Evolutionary conservation across 1,140 invertebrate species (phyloP).

Genomic region (Chelonus insularis): DNA sequence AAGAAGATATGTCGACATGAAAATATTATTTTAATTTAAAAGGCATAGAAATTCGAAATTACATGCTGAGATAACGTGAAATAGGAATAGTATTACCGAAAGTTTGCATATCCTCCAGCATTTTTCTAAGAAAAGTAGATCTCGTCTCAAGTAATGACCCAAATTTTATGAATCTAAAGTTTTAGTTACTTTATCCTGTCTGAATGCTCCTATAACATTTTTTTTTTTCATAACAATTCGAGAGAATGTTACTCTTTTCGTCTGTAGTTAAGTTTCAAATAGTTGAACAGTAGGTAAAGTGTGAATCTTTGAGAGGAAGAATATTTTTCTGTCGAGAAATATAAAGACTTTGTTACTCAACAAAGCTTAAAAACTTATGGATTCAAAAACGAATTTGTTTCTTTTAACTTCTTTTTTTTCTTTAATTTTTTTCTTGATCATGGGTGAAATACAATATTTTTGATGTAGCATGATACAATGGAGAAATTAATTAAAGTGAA

Average conservation of each 20-base stretch:
- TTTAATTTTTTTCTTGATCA: not conserved
- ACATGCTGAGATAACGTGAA: conserved; percentile 21
- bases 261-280: no score
- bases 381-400: not conserved
- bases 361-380: not conserved
- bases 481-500: conserved; percentile 6
- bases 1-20: no score
- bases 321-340: not conserved
- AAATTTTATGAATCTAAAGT: conserved; percentile 2
- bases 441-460: no score
- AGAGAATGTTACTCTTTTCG: no score
- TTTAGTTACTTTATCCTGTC: not conserved
- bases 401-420: not conserved
- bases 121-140: not conserved
- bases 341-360: not conserved
- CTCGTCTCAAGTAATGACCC: not conserved
- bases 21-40: not conserved
- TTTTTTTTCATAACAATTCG: not conserved
- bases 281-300: no score
- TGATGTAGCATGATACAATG: not conserved
- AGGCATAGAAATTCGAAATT: not conserved
- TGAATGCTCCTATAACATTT: not conserved
- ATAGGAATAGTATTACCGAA: conserved; percentile 16
- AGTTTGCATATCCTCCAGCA: conserved; percentile 14
- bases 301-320: not conserved